phyloP scores from a whole-genome alignment of 2,797 vertebrate species.

The Chrysocyon brachyurus region DNA sequence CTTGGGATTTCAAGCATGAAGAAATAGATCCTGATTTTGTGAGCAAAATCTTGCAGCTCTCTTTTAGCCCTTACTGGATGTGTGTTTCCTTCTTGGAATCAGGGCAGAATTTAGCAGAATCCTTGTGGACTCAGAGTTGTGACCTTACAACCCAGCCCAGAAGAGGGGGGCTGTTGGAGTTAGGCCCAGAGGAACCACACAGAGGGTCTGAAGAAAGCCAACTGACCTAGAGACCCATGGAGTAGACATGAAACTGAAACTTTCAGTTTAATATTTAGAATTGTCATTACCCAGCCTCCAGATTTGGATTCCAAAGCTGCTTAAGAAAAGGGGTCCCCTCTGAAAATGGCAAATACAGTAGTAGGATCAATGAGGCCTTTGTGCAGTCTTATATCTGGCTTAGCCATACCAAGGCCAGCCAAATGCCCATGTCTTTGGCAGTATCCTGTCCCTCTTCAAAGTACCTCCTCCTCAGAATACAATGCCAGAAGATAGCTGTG shows the following conservation, averaged over 20 bases:
- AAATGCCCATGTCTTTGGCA: not conserved
- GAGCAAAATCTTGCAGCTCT: slow-evolving; percentile 65
- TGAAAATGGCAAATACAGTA: not conserved
- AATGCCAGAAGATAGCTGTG: not conserved
- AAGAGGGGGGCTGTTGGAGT: slow-evolving; percentile 30
- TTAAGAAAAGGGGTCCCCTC: not conserved
- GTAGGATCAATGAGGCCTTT: not conserved
- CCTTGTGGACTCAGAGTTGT: slow-evolving; percentile 7
- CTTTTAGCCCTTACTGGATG: slow-evolving; percentile 35
- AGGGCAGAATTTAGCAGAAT: slow-evolving; percentile 49
- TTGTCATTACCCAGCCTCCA: not conserved
- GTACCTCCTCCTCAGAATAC: not conserved
- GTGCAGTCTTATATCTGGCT: slow-evolving; percentile 2
- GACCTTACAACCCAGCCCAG: not conserved
- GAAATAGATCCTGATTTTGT: slow-evolving; percentile 68
- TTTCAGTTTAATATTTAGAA: not conserved
- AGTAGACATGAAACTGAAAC: not conserved
- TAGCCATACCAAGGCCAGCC: not conserved
- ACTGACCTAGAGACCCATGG: not conserved
- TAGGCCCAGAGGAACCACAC: not conserved
- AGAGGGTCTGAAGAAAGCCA: not conserved
- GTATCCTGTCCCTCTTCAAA: not conserved
- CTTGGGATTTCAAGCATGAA: slow-evolving; percentile 76
- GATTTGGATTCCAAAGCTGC: slow-evolving; percentile 42
- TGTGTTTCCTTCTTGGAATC: slow-evolving; percentile 60